Evolutionary conservation across 1,140 invertebrate genomes (phyloP).

Genomic region (Drosophila saltans): DNA sequence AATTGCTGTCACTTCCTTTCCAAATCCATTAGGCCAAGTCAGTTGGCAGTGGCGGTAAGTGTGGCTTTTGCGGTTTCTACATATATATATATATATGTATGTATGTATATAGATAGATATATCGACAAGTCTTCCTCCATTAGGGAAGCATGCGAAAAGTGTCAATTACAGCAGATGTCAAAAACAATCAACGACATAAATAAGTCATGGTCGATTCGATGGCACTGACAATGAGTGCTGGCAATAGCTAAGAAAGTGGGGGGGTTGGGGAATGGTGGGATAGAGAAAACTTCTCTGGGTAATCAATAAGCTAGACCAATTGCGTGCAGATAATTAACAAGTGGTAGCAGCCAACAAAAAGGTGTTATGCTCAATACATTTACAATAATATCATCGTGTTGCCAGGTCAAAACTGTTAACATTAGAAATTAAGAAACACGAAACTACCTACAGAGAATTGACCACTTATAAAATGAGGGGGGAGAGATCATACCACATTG

Average conservation of each 20-base stretch:
- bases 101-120: not conserved
- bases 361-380: slow-evolving; percentile 69
- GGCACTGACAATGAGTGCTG: not conserved
- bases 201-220: slow-evolving; percentile 60
- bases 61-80: slow-evolving; percentile 45
- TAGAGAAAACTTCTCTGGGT: slow-evolving; percentile 6
- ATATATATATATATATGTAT: not conserved
- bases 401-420: slow-evolving; percentile 66
- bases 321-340: slow-evolving; percentile 74
- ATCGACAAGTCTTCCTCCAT: slow-evolving; percentile 43
- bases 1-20: slow-evolving; percentile 35
- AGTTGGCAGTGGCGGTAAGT: slow-evolving; percentile 32
- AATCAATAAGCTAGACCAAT: slow-evolving; percentile 54
- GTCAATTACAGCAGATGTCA: slow-evolving; percentile 75
- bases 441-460: not conserved
- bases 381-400: slow-evolving; percentile 12
- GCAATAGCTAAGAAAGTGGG: not conserved
- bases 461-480: not conserved
- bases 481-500: not conserved
- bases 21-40: slow-evolving; percentile 45
- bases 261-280: not conserved
- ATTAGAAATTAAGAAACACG: slow-evolving; percentile 47
- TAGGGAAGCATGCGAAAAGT: slow-evolving; percentile 67
- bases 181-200: slow-evolving; percentile 70
- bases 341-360: slow-evolving; percentile 43